Evolutionary conservation across 2,113 vertebrate genomes (phyloP).

Genomic region (Notarius quadriscutis): DNA sequence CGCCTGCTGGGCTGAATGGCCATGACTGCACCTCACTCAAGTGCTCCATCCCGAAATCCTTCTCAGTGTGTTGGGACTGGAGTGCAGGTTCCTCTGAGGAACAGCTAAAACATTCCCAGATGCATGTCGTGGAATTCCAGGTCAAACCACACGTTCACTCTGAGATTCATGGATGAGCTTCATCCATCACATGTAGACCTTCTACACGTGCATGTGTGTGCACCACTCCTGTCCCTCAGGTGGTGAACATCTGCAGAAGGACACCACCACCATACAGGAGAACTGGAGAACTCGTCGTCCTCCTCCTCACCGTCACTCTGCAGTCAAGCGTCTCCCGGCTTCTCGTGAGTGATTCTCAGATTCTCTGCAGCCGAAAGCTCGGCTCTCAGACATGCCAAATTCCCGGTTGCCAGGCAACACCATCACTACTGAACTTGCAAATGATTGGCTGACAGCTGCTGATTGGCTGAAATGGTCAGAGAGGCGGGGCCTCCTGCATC

Average conservation of each 20-base stretch:
- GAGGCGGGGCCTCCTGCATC: slow-evolving; percentile 58
- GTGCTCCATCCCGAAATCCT: background rate
- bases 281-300: background rate
- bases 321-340: slow-evolving; percentile 2
- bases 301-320: background rate
- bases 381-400: slow-evolving; percentile 62
- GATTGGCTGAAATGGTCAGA: slow-evolving; percentile 57
- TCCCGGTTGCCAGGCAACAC: slow-evolving; percentile 75
- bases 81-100: background rate
- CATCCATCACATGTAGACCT: background rate
- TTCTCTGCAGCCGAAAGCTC: slow-evolving; percentile 64
- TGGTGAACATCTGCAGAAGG: slow-evolving; percentile 24
- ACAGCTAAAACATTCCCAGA: background rate
- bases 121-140: background rate
- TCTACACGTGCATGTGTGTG: background rate
- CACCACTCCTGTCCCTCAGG: background rate
- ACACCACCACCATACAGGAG: background rate
- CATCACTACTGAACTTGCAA: slow-evolving; percentile 71
- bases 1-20: background rate
- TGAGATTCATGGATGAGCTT: background rate
- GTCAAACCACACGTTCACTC: background rate
- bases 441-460: slow-evolving; percentile 55
- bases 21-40: background rate
- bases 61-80: background rate
- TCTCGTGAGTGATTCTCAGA: slow-evolving; percentile 43